Base-by-base conservation (phyloP, 1,140 invertebrate species). In the Drosophila prosaltans region DNA sequence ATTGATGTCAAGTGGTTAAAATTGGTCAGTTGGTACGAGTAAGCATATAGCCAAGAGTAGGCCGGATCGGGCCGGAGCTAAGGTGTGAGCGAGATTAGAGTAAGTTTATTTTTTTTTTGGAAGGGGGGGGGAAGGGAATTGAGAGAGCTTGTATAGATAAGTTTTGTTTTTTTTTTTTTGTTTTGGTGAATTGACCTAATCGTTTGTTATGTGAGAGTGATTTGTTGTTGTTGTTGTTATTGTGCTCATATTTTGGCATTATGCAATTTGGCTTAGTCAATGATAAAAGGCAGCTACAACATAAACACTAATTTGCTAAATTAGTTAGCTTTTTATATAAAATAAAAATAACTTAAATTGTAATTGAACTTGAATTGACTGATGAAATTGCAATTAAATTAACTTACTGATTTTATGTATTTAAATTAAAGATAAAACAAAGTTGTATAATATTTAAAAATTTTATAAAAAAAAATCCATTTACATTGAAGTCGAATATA, bases 1-100 rank as follows among this genome's bases (percentile, higher is more conserved):
- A 6, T 67, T 66, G 28, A 40, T 45, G 26, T 51, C 57, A 59
- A 59, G 57, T 59, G 57, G 57, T 39, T 40, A 51, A 51, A 51
- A 51, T 51, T 51, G 45, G 45, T 51, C 45, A 51, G 9, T 43
- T 51, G 45, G 45, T 51, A 24, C 41, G 7, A 8, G 45, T 51
- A 5, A 36, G 32, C 32, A 36, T 51, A 24, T 5, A n/a, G 8
- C 45, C 21, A 51, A 51, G 32, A 39, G 28, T 26, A 1, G 28
- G 28, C 26, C 4, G 45, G 10, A 2, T 2, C 28, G 2, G 4
- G 28, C 28, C 32, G 32, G 32, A 36, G 32, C 32, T 1, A 36
- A 16, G 54, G 54, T 32, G 55, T 21, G 57, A 40, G 32, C 39
- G 57, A 39, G 57, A 59, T 59, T 59, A 59, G 32, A 59, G 57